These are phyloP conservation scores for Himalopsyche phryganea DNA, from an alignment of 1,140 invertebrate species.

Conservation along the genomic window DNA sequence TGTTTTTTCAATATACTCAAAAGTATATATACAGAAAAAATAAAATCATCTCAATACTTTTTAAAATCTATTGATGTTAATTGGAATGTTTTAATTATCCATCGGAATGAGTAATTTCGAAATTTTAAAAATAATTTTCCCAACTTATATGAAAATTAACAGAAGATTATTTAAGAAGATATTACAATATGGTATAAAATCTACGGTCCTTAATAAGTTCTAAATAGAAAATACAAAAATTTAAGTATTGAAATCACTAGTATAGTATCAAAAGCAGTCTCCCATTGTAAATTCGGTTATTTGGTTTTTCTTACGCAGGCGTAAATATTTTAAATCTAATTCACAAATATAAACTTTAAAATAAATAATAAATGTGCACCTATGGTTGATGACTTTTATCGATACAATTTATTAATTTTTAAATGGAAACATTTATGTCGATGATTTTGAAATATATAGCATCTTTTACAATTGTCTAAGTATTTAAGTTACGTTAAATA, in stretches of 20 bases:
- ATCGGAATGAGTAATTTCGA: too few relatives aligned
- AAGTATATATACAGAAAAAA: too few relatives aligned
- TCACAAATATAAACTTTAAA: background rate
- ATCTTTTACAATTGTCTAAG: too few relatives aligned
- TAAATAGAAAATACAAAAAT: conserved; percentile 22
- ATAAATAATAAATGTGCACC: background rate
- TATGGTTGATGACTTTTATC: background rate
- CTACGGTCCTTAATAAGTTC: conserved; percentile 28
- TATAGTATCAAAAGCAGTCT: conserved; percentile 34
- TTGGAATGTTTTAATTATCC: too few relatives aligned
- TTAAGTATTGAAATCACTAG: conserved; percentile 14
- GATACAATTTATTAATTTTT: background rate
- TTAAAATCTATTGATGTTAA: too few relatives aligned
- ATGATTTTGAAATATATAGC: too few relatives aligned
- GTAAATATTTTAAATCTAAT: conserved; percentile 8
- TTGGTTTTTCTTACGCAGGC: conserved; percentile 29
- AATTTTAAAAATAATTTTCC: too few relatives aligned
- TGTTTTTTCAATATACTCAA: too few relatives aligned
- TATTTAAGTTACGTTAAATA: too few relatives aligned
- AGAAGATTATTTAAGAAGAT: conserved; percentile 11
- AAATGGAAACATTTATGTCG: too few relatives aligned
- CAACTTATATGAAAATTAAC: too few relatives aligned
- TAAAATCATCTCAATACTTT: too few relatives aligned
- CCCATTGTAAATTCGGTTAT: conserved; percentile 34
- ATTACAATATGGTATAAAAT: conserved; percentile 29